Percentiles rank a stretch among this genome's conserved stretches.
These are phyloP conservation scores for Heterohyrax brucei DNA, from an alignment of 2,797 vertebrate species.

Conservation along the genomic window DNA sequence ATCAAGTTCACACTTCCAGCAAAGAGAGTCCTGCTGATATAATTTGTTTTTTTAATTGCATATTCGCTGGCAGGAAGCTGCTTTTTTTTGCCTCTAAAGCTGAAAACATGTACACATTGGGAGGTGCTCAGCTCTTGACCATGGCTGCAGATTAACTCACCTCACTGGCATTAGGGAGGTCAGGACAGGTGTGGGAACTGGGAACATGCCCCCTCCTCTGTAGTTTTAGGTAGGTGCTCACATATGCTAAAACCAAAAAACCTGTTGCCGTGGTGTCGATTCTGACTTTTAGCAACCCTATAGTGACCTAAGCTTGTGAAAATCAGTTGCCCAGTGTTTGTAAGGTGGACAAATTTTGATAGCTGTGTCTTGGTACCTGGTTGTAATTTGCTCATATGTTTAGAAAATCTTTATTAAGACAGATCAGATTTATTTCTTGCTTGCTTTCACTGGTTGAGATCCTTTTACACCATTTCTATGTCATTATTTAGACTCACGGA, in stretches of 20 bases:
- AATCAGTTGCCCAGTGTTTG: conserved; percentile 64
- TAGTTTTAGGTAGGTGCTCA: conserved; percentile 45
- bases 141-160: conserved; percentile 18
- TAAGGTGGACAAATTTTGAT: conserved; percentile 66
- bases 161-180: conserved; percentile 67
- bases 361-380: conserved; percentile 65
- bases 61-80: conserved; percentile 65
- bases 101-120: conserved; percentile 56
- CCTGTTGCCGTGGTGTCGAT: no score
- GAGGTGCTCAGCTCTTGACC: background rate
- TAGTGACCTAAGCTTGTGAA: conserved; percentile 38
- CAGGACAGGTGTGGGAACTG: conserved; percentile 40
- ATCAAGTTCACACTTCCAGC: conserved; percentile 85
- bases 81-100: conserved; percentile 70
- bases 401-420: conserved; percentile 86
- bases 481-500: conserved; percentile 68
- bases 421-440: conserved; percentile 85
- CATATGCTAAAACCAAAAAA: background rate
- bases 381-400: conserved; percentile 83
- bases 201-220: background rate
- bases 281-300: no score
- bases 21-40: conserved; percentile 85
- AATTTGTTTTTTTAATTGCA: conserved; percentile 84
- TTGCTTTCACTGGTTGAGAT: conserved; percentile 84
- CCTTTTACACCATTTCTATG: conserved; percentile 81